Evolutionary conservation across 1,140 invertebrate species (phyloP).

Genomic region (Druon quercuslanigerum): DNA sequence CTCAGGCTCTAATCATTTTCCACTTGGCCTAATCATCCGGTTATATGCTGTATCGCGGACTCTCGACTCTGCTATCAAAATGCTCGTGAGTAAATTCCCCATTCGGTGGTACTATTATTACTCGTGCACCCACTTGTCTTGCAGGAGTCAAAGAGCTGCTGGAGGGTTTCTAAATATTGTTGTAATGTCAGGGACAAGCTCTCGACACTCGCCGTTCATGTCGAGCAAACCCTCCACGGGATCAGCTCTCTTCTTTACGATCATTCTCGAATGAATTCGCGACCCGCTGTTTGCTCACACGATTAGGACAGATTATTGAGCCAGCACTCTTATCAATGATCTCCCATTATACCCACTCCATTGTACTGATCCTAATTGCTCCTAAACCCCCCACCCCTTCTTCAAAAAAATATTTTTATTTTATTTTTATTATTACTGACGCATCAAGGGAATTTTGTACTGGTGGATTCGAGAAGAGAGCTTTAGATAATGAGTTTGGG

Average conservation of each 20-base stretch:
- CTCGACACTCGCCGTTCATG: slow-evolving; percentile 53
- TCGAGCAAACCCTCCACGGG: slow-evolving; percentile 53
- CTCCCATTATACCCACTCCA: slow-evolving; percentile 17
- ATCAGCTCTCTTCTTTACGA: slow-evolving; percentile 60
- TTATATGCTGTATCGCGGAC: slow-evolving; percentile 40
- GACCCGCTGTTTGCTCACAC: slow-evolving; percentile 55
- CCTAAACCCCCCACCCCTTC: not conserved
- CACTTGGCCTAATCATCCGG: slow-evolving; percentile 44
- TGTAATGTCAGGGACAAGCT: slow-evolving; percentile 52
- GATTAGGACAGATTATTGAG: slow-evolving; percentile 53
- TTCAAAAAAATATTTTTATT: not conserved
- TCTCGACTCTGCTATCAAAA: slow-evolving; percentile 44
- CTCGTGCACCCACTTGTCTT: slow-evolving; percentile 41
- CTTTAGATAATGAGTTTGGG: too few relatives aligned
- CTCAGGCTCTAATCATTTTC: slow-evolving; percentile 38
- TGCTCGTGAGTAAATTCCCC: slow-evolving; percentile 4
- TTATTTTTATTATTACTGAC: not conserved
- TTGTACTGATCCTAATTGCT: not conserved
- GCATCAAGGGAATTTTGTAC: too few relatives aligned
- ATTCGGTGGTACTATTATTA: slow-evolving; percentile 10
- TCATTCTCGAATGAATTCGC: slow-evolving; percentile 38
- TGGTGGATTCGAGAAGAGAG: too few relatives aligned
- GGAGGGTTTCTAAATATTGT: slow-evolving; percentile 65
- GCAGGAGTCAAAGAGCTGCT: slow-evolving; percentile 59
- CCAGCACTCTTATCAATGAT: slow-evolving; percentile 41